Base-by-base conservation (phyloP, 2,797 vertebrate species). In the Eurystomus glaucurus region DNA sequence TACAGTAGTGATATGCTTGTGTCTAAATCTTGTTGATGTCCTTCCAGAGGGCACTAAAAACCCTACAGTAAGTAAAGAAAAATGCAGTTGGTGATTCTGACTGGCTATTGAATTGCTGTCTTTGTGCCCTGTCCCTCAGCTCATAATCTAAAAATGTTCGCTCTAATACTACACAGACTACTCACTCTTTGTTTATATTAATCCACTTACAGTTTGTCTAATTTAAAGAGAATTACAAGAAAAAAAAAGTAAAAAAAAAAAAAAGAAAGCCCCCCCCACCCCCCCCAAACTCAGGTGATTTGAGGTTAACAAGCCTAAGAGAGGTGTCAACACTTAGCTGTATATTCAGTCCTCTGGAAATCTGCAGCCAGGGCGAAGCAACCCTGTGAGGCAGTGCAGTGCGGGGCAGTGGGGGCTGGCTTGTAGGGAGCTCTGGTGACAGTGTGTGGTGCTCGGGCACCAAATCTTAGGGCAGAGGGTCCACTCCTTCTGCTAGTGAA, bases 11-110 rank as follows among this genome's bases (percentile, higher is more conserved):
- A 82, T 86, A 87, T 82, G 85, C 92, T 91, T 84, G 46, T 92
- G 89, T 88, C 94, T 96, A 96, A 85, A 95, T 96, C 96, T 94
- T 94, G 65, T 91, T 97, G 92, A 92, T 92, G 94, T 92, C 80
- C 93, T 97, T 96, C 91, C 61, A 91, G 92, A 96, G 92, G 93
- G 69, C 84, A 96, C 87, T 94, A 93, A 96, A 97, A 94, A 20
- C 46, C 76, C 46, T 62, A 23, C 84, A 96, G 48, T 72, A 93
- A 91, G 68, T 90, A 89, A 93, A 81, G 94, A 94, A 96, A 88
- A 94, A 95, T 60, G 66, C 55, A 89, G 55, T 41, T 75, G 60
- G 51, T 89, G 64, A 88, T 95, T 92, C 76, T 91, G 81, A 80
- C 88, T 90, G 92, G 54, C 76, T 97, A 62, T 35, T 85, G 80